Evolutionary conservation across 2,797 vertebrate genomes (phyloP).

Genomic region (Myiotriccus ornatus): DNA sequence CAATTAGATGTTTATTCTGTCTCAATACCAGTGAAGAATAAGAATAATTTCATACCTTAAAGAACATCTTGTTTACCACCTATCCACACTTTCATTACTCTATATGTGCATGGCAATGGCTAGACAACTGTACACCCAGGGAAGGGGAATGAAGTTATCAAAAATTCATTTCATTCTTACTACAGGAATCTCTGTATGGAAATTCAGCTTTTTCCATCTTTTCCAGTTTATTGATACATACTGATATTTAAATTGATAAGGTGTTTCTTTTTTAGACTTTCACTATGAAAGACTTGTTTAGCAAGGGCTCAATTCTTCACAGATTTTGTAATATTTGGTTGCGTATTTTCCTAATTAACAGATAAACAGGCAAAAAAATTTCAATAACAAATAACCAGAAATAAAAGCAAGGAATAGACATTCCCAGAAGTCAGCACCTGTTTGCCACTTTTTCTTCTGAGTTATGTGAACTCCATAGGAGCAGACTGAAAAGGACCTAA

Average conservation of each 20-base stretch:
- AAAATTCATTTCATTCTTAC: constrained; percentile 48
- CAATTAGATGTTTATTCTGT: background rate
- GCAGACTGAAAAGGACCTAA: background rate
- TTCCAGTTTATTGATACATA: constrained; percentile 3
- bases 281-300: background rate
- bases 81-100: constrained; percentile 40
- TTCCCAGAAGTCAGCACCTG: background rate
- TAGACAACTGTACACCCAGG: constrained; percentile 35
- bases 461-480: background rate
- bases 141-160: constrained; percentile 45
- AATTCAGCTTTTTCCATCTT: background rate
- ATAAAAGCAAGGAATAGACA: background rate
- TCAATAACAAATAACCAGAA: background rate
- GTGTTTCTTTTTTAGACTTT: background rate
- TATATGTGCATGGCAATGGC: background rate
- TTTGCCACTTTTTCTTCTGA: background rate
- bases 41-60: background rate
- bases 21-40: background rate
- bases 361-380: background rate
- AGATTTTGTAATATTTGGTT: background rate
- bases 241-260: background rate
- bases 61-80: constrained; percentile 2
- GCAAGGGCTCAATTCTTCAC: background rate
- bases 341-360: background rate
- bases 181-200: background rate